A percentile compares a stretch with the other conserved stretches of the same genome.
These are phyloP conservation scores for Leptinotarsa lineolata DNA, from an alignment of 1,140 invertebrate genomes.

Conservation along the genomic window DNA sequence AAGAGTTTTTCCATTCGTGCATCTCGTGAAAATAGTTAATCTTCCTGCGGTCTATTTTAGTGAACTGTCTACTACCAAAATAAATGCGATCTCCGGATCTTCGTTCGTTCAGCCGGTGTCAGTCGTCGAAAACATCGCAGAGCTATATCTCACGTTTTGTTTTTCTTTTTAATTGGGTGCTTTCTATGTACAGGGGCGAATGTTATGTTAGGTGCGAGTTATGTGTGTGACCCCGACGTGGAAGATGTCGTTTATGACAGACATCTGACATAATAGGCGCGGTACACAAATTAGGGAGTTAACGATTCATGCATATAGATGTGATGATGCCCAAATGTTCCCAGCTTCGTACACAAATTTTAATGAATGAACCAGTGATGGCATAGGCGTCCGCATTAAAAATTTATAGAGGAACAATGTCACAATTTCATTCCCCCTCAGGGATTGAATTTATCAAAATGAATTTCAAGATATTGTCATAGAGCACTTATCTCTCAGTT, in stretches of 20 bases:
- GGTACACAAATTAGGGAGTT: constrained; percentile 21
- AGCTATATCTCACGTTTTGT: constrained; percentile 18
- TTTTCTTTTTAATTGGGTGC: constrained; percentile 27
- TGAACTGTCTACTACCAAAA: not conserved
- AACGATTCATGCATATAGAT: constrained; percentile 14
- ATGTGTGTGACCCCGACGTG: constrained; percentile 19
- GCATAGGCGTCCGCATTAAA: not conserved
- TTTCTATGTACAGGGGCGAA: constrained; percentile 17
- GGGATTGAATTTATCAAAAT: too few species aligned
- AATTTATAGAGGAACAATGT: not conserved
- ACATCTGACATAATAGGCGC: constrained; percentile 25
- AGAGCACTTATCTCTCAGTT: too few species aligned
- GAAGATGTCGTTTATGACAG: constrained; percentile 28
- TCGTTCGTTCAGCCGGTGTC: not conserved
- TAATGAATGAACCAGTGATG: not conserved
- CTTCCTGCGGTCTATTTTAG: constrained; percentile 5
- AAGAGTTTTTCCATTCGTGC: not conserved
- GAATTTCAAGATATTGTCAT: too few species aligned
- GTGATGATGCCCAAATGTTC: constrained; percentile 23
- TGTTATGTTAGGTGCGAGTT: constrained; percentile 29
- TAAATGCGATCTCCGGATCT: not conserved
- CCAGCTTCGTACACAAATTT: not conserved
- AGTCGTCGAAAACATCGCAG: constrained; percentile 1
- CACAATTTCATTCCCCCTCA: too few species aligned
- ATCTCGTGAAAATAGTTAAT: not conserved